phyloP scores from a whole-genome alignment of 2,888 invertebrate species.

The Drosophila yooni region DNA sequence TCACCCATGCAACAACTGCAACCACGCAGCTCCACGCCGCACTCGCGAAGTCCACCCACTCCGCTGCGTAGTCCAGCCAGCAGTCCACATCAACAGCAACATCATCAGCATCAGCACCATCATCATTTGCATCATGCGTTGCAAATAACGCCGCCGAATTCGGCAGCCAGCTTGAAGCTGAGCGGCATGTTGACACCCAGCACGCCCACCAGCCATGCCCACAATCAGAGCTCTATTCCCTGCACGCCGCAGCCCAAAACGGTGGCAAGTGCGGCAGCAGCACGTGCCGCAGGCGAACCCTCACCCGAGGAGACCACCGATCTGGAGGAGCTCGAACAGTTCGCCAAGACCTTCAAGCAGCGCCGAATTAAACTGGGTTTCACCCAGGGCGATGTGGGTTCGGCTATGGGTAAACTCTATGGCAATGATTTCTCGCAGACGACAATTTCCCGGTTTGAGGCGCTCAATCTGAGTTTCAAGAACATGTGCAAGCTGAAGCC shows the following conservation, averaged over 20 bases:
- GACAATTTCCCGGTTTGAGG: slow-evolving; percentile 99
- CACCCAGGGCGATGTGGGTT: slow-evolving; percentile 99
- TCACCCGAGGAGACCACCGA: slow-evolving; percentile 98
- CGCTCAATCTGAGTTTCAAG: slow-evolving; percentile 98
- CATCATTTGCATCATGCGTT: slow-evolving; percentile 61
- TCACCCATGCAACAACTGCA: slow-evolving; percentile 43
- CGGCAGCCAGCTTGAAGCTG: slow-evolving; percentile 83
- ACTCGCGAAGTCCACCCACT: slow-evolving; percentile 83
- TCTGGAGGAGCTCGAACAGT: slow-evolving; percentile 98
- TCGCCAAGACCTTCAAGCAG: slow-evolving; percentile 99
- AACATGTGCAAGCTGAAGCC: slow-evolving; percentile 99
- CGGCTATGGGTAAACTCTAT: slow-evolving; percentile 99
- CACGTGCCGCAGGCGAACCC: slow-evolving; percentile 90
- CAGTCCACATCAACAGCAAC: slow-evolving; percentile 75
- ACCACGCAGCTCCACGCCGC: slow-evolving; percentile 82
- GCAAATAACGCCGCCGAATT: slow-evolving; percentile 86
- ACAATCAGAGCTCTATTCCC: slow-evolving; percentile 69
- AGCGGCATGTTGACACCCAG: slow-evolving; percentile 87
- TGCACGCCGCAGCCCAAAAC: slow-evolving; percentile 86
- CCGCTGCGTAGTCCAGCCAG: slow-evolving; percentile 81
- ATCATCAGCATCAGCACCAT: slow-evolving; percentile 38
- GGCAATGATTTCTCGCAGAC: slow-evolving; percentile 99
- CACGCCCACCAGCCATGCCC: slow-evolving; percentile 86
- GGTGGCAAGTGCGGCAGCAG: slow-evolving; percentile 85
- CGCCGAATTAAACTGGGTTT: slow-evolving; percentile 98